These are phyloP conservation scores for Oikopleura vanhoeffeni DNA, from an alignment of 23 tunicate species.

Conservation along the genomic window DNA sequence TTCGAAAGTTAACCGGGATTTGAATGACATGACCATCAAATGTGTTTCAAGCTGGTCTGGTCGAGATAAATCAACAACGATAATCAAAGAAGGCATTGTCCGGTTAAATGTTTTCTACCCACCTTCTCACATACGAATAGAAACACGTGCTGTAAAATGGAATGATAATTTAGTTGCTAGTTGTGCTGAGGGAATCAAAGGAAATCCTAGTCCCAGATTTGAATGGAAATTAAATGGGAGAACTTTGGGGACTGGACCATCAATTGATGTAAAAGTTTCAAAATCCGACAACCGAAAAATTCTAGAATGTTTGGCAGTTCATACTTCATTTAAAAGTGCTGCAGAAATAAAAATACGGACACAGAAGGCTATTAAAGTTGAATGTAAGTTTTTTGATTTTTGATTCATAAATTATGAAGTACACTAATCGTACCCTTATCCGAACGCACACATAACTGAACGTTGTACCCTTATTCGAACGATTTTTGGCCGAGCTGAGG, in stretches of 20 bases:
- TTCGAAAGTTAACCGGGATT: not conserved
- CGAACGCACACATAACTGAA: no score
- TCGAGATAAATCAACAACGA: not conserved
- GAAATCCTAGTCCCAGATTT: not conserved
- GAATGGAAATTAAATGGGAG: not conserved
- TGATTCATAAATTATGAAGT: no score
- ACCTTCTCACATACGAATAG: not conserved
- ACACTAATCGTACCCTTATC: no score
- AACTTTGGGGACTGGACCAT: not conserved
- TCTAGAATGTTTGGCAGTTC: not conserved
- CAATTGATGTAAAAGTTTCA: not conserved
- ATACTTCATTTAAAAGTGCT: not conserved
- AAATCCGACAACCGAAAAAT: not conserved
- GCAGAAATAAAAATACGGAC: not conserved
- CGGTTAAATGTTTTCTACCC: not conserved
- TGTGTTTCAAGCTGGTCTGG: not conserved
- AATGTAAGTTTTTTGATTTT: slow-evolving; percentile 11
- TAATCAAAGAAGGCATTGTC: not conserved
- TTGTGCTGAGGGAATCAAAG: not conserved
- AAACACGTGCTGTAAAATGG: not conserved
- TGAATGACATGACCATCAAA: not conserved
- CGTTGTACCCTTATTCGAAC: no score
- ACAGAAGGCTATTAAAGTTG: not conserved
- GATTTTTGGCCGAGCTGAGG: no score
- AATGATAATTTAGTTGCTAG: not conserved